Evolutionary conservation across 2,113 vertebrate species (phyloP).

Genomic region (Typhlomys cinereus): DNA sequence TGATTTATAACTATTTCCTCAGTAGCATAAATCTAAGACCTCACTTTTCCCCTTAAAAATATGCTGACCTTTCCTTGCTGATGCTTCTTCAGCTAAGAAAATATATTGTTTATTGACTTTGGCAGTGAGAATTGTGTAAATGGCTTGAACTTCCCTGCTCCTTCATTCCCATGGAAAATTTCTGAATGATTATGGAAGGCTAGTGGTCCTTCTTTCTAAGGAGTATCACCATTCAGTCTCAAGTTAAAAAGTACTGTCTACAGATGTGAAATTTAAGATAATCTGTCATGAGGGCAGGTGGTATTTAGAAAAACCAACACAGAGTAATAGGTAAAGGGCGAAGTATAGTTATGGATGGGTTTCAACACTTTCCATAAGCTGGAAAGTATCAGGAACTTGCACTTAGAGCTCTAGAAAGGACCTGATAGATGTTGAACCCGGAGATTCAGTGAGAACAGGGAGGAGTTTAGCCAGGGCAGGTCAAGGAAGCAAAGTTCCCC

Average conservation of each 20-base stretch:
- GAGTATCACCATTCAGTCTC: neutral
- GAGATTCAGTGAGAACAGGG: neutral
- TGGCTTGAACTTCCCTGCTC: neutral
- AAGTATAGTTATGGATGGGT: no score
- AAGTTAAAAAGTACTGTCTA: neutral
- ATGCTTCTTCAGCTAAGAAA: neutral
- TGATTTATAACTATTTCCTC: slow-evolving; percentile 28
- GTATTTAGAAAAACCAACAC: neutral
- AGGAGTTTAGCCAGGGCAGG: neutral
- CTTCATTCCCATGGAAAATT: neutral
- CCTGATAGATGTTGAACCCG: neutral
- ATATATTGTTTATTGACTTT: neutral
- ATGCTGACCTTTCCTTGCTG: neutral
- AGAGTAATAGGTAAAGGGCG: neutral
- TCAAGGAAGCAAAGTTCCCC: neutral
- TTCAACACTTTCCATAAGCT: neutral
- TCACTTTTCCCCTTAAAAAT: neutral
- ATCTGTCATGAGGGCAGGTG: neutral
- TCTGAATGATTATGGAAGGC: slow-evolving; percentile 14
- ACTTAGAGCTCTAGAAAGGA: neutral
- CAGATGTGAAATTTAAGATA: neutral
- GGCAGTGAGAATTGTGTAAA: slow-evolving; percentile 4
- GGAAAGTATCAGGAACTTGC: neutral
- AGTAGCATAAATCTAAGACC: neutral
- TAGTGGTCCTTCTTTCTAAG: neutral